phyloP scores from a whole-genome alignment of 2,888 invertebrate species.

The Exocentrus adspersus region DNA sequence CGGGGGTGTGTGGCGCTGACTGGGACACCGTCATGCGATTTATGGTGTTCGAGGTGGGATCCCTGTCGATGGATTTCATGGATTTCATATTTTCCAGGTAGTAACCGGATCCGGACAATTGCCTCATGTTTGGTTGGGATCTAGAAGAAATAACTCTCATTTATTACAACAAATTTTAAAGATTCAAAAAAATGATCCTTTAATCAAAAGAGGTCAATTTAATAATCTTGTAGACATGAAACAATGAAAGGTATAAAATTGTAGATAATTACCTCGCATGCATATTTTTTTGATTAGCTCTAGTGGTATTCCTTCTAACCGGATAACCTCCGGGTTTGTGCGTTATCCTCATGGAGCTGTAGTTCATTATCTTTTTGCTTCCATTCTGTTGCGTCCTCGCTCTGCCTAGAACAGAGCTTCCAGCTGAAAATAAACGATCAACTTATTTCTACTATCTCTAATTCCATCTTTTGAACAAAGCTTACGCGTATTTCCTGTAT shows the following conservation, averaged over 20 bases:
- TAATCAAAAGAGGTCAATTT: too few species aligned
- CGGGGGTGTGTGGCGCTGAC: conserved; percentile 63
- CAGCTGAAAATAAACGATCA: too few species aligned
- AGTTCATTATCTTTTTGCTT: conserved; percentile 62
- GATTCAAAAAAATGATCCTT: too few species aligned
- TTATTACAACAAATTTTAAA: too few species aligned
- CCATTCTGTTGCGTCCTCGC: conserved; percentile 59
- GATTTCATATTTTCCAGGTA: conserved; percentile 58
- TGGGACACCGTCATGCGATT: conserved; percentile 59
- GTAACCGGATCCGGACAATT: conserved; percentile 58
- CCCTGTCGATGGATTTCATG: conserved; percentile 58
- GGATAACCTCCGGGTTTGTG: conserved; percentile 66
- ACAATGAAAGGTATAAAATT: too few species aligned
- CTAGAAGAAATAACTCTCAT: conserved; percentile 52
- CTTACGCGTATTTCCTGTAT: conserved; percentile 66
- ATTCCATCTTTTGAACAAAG: neutral
- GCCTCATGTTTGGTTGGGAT: conserved; percentile 63
- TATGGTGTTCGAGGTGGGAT: conserved; percentile 52
- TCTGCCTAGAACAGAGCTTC: conserved; percentile 57
- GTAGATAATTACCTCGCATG: conserved; percentile 54
- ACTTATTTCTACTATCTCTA: too few species aligned
- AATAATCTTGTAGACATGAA: too few species aligned
- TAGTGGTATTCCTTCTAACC: conserved; percentile 68
- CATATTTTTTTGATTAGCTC: conserved; percentile 62
- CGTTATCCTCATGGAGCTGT: conserved; percentile 69